Evolutionary conservation across 2,888 invertebrate genomes (phyloP), one percentile per base, ranked within the genome.

Genomic region (Xanthorhoe designata): DNA sequence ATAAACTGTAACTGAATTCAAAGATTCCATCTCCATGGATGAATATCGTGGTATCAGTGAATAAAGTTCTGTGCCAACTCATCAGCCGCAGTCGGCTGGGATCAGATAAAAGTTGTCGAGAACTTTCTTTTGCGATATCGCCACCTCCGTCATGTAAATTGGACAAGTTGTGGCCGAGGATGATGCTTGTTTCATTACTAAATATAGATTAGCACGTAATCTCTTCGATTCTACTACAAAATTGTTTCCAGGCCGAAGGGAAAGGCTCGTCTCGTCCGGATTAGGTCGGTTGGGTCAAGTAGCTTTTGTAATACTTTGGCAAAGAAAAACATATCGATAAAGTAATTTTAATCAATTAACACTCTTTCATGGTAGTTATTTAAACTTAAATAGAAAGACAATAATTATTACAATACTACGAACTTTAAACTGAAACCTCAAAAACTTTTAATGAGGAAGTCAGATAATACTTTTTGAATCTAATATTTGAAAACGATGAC

Each of bases 141-240:
- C 87, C 91, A 91, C 91, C 91, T 90, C 82, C 91, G 89, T 91
- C 92, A 91, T 91, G 89, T 91, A 91, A 90, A 92, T 92, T 91
- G 87, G 90, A 91, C 89, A 91, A 91, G 88, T 91, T 90, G 85
- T 78, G 86, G 85, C 74, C 76, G 76, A 78, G 82, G 83, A 85
- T 85, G 87, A 89, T 87, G 88, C 84, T 88, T 89, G 86, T 88
- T 90, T 89, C 86, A 90, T 89, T 87, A 79, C 81, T 81, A 83
- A 86, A 87, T 87, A 89, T 85, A 87, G 88, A 91, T 89, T 88
- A 90, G 84, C 84, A 85, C 81, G 78, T 88, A 87, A 90, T 90
- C 82, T 86, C 79, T 75, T 78, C 81, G 83, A 78, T 87, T 83
- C 81, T 81, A 77, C 77, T 76, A 77, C 76, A 75, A 86, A 85